Base-by-base conservation (phyloP, 2,888 invertebrate species). In the Lepidochrysops patricia region DNA sequence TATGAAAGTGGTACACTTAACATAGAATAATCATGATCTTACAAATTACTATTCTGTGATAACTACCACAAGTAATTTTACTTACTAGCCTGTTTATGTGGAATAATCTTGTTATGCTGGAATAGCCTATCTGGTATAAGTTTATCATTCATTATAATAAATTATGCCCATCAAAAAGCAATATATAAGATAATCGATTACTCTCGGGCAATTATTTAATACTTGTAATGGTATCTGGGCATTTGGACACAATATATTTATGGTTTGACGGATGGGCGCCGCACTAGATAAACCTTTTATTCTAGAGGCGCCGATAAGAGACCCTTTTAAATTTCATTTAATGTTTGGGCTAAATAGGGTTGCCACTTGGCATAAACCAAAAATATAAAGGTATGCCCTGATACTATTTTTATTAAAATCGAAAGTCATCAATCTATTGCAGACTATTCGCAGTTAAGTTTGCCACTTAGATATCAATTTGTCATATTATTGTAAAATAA, bases 271-370 rank as follows among this genome's bases (percentile, higher is more conserved):
- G 77, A 76, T 76, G 76, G 76, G 78, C 74, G 76, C 78, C 72
- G 75, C 84, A 80, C 70, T 71, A 82, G 82, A 84, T 84, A 84
- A 80, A 78, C 69, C 69, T 72, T 76, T 71, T 71, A 73, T 67
- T 64, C 65, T 67, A 65, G 66, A 63, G 62, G 63, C 60, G 35
- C 50, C 60, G 70, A 69, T 70, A 67, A 70, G 66, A 62, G 65
- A 61, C 58, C 65, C 64, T 70, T 68, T 70, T 68, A 68, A 69
- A 68, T 65, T 69, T 67, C 61, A 67, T 59, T 59, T 52, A 54
- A 58, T 29, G 35, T 13, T 58, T 23, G 25, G 35, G 6, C 29
- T 15, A 4, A 29, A 54, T 32, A 54, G 32, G 54, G 54, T 15
- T 54, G 29, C 19, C 54, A 32, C 52, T 0, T 26, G 6, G 4